A percentile compares a stretch with the other conserved stretches of the same genome.
phyloP scores from a whole-genome alignment of 2,797 vertebrate genomes.

The Hippocampus kuda region DNA sequence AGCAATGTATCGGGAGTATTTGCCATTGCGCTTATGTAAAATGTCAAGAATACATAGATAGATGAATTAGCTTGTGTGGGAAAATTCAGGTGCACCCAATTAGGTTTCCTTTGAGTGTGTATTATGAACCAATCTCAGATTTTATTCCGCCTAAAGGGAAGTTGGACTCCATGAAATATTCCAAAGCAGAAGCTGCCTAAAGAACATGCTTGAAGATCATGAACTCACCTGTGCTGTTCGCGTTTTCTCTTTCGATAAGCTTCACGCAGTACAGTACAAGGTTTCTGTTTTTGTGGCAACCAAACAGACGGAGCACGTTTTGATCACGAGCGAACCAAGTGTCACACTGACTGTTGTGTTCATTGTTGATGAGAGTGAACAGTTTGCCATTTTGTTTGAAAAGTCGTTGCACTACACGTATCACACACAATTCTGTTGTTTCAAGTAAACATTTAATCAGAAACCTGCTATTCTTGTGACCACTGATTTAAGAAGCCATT shows the following conservation, averaged over 20 bases:
- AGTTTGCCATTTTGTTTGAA: neutral
- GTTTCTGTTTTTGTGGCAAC: neutral
- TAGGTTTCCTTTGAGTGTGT: neutral
- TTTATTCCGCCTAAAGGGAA: neutral
- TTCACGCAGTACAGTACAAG: neutral
- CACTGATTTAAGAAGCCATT: too few species aligned
- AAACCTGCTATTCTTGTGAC: neutral
- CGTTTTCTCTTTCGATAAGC: neutral
- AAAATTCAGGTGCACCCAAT: neutral
- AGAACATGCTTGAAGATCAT: conserved; percentile 29
- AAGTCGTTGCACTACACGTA: neutral
- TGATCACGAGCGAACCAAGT: neutral
- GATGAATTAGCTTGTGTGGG: neutral
- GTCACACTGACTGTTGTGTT: neutral
- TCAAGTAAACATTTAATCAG: neutral
- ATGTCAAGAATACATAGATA: neutral
- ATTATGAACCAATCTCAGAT: neutral
- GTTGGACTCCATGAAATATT: conserved; percentile 29
- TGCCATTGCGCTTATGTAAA: neutral
- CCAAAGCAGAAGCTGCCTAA: conserved; percentile 12
- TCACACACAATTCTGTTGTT: neutral
- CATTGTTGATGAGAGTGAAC: neutral
- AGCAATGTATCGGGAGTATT: neutral
- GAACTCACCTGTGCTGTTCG: neutral
- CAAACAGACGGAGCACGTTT: neutral